phyloP scores from a whole-genome alignment of 2,888 invertebrate species.

The Apantesis nais region DNA sequence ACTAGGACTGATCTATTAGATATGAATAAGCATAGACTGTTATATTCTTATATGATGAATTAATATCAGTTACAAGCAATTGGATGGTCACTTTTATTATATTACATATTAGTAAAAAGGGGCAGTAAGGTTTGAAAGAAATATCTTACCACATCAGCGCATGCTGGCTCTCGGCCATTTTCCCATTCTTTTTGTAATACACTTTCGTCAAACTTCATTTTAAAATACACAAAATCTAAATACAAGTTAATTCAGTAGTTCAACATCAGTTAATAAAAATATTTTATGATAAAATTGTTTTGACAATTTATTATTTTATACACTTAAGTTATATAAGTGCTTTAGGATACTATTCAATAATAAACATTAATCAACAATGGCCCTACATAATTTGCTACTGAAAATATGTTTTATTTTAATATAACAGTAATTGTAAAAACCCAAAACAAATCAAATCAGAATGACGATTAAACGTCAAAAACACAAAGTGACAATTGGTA shows the following conservation, averaged over 20 bases:
- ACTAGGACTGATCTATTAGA: not conserved
- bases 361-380: not conserved
- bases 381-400: not conserved
- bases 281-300: not conserved
- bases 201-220: conserved; percentile 63
- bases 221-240: conserved; percentile 9
- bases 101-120: not conserved
- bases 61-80: too few relatives aligned
- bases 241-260: not conserved
- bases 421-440: not conserved
- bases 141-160: conserved; percentile 52
- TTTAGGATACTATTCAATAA: not conserved
- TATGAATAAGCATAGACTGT: not conserved
- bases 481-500: too few relatives aligned
- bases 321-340: not conserved
- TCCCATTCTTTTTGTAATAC: conserved; percentile 55
- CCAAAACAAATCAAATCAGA: not conserved
- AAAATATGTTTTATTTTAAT: not conserved
- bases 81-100: not conserved
- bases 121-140: not conserved
- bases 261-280: not conserved
- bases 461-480: not conserved
- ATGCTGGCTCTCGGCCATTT: conserved; percentile 49
- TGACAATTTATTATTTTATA: not conserved
- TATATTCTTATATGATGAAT: not conserved